phyloP scores from a whole-genome alignment of 2,113 vertebrate species.

The Columbina picui region DNA sequence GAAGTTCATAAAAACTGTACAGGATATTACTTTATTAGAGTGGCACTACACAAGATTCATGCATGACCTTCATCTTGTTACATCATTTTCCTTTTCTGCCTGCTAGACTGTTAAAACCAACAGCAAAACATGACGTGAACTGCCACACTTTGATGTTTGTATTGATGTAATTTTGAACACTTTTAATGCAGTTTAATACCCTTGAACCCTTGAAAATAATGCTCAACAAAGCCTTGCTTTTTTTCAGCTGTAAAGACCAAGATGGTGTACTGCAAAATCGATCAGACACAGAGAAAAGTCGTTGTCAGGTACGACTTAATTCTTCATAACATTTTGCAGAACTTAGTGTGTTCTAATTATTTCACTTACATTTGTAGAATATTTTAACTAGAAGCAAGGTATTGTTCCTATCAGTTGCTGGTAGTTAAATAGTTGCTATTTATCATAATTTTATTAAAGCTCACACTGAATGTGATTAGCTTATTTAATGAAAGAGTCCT shows the following conservation, averaged over 20 bases:
- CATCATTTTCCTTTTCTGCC: constrained; percentile 13
- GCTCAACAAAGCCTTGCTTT: background rate
- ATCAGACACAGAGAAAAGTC: constrained; percentile 97
- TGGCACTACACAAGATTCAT: background rate
- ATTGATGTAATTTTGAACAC: background rate
- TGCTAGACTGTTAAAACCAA: background rate
- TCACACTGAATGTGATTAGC: constrained; percentile 85
- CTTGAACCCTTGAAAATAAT: background rate
- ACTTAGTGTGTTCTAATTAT: constrained; percentile 70
- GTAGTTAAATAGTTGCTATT: constrained; percentile 84
- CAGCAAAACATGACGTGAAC: background rate
- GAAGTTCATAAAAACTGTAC: constrained; percentile 41
- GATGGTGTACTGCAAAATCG: constrained; percentile 99
- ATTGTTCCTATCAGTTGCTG: constrained; percentile 73
- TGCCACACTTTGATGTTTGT: background rate
- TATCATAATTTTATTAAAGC: constrained; percentile 90
- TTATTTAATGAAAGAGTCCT: constrained; percentile 88
- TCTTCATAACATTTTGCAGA: constrained; percentile 63
- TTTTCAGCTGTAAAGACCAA: constrained; percentile 95
- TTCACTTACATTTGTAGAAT: constrained; percentile 72
- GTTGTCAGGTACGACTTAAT: constrained; percentile 91
- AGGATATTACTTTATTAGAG: constrained; percentile 34
- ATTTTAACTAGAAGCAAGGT: constrained; percentile 73
- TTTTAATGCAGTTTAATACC: background rate
- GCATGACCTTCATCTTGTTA: constrained; percentile 4